Conservation (phyloP, 2,888 invertebrate species). For the Melanostoma scalare region DNA sequence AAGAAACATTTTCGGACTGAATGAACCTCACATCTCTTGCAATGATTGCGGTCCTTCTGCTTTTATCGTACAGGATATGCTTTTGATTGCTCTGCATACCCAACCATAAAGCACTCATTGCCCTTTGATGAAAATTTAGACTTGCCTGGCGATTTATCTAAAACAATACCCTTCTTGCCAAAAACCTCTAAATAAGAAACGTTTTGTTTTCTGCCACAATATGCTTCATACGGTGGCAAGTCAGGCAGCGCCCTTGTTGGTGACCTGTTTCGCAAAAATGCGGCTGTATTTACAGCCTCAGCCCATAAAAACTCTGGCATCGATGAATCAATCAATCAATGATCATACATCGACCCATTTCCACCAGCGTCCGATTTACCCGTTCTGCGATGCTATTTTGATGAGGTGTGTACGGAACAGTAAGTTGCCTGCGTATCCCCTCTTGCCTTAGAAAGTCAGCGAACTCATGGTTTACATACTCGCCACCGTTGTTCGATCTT, state of each 20-base stretch:
- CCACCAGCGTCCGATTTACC: conserved; percentile 4
- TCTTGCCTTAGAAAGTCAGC: not conserved
- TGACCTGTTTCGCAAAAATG: no score
- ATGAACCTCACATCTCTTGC: conserved; percentile 1
- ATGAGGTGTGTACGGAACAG: conserved; percentile 17
- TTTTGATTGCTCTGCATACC: conserved; percentile 31
- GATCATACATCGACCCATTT: conserved; percentile 5
- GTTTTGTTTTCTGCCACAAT: conserved; percentile 33
- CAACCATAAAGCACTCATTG: conserved; percentile 31
- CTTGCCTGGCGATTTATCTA: conserved; percentile 48
- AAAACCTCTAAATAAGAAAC: conserved; percentile 43
- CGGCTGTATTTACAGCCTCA: no score
- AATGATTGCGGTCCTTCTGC: conserved; percentile 8
- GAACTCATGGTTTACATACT: conserved; percentile 1
- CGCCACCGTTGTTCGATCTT: conserved; percentile 10
- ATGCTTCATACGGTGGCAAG: no score
- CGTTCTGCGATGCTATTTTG: conserved; percentile 8
- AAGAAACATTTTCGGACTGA: no score
- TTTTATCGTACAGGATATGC: conserved; percentile 25
- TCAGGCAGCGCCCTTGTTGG: no score
- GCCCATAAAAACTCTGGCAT: conserved; percentile 2
- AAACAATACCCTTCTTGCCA: conserved; percentile 48
- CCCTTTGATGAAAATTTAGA: conserved; percentile 40
- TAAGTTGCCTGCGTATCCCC: conserved; percentile 27
- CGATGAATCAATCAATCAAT: not conserved